Evolutionary conservation across 1,140 invertebrate species (phyloP), one percentile per base, ranked within the genome.

Genomic region (Melipona quadrifasciata): DNA sequence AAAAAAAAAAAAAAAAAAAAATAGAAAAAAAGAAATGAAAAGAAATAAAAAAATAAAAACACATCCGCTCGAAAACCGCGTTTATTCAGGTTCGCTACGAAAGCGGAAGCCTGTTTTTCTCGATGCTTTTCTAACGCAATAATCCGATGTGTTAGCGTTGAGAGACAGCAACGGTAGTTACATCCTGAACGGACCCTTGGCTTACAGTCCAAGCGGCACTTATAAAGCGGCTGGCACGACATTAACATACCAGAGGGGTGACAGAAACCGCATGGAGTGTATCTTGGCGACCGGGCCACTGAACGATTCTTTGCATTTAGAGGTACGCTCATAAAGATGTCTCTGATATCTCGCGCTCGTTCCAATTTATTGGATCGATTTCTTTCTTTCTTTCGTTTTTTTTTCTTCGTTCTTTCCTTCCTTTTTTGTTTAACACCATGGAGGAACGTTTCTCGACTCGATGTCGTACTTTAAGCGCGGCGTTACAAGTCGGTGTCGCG

Each of bases 171-270:
- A 98, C 92, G 93, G 92, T 84, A 93, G 91, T 88, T 94, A 93
- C 83, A 90, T 94, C 83, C 80, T 94, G 82, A 94, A 94, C 71
- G 97, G 97, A 11, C 96, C 96, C 27, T 97, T 96, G 95, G 98
- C 98, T 93, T 97, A 97, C 1, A 94, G 93, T 90, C 97, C 98
- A 87, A 98, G 97, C 80, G 97, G 97, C 71, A 96, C 96, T 34
- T 98, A 98, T 91, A 96, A 97, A 87, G 97, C 96, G 31, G 97
- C 96, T 21, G 98, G 98, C 16, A 97, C 97, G 11, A 96, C 96
- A 73, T 97, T 99, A 92, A 95, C 96, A 78, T 99, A 98, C 95
- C 95, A 96, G 65, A 96, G 97, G 82, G 96, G 96, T 82, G 96
- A 96, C 92, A 95, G 92, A 86, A 91, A 94, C 92, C 91, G 87